A percentile compares a stretch with the other conserved stretches of the same genome.
These are phyloP conservation scores for Dipodomys spectabilis DNA, from an alignment of 2,113 vertebrate species.

Conservation along the genomic window DNA sequence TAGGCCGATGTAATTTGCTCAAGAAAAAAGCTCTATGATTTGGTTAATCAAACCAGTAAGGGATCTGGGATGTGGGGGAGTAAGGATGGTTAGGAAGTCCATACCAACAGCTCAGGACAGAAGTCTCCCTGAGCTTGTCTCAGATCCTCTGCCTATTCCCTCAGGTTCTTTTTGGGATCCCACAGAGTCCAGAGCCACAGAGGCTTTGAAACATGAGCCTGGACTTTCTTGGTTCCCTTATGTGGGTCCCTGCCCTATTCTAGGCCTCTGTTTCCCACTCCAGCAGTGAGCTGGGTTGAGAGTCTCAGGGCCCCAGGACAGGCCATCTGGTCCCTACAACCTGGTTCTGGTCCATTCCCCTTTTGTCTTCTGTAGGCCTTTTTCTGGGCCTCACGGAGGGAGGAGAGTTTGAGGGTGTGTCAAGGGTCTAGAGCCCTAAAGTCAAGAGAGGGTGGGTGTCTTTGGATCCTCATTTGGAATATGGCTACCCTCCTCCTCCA, in stretches of 20 bases:
- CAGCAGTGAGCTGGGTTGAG: not conserved
- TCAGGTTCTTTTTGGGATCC: not conserved
- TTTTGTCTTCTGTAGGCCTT: not conserved
- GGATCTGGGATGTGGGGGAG: slow-evolving; percentile 18
- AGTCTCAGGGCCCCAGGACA: not conserved
- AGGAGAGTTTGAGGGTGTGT: not conserved
- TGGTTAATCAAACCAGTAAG: slow-evolving; percentile 73
- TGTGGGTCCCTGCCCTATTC: not conserved
- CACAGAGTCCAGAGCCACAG: not conserved
- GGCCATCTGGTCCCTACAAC: not conserved
- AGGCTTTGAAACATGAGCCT: not conserved
- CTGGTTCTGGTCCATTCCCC: not conserved
- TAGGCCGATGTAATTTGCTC: slow-evolving; percentile 72
- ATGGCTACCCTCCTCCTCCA: not conserved
- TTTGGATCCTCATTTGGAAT: not conserved
- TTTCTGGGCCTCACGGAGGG: not conserved
- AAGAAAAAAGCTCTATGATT: slow-evolving; percentile 71
- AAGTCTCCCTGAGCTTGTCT: not conserved
- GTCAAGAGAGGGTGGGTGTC: not conserved
- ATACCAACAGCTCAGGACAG: not conserved
- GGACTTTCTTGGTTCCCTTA: not conserved
- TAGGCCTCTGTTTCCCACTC: not conserved
- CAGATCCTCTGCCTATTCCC: not conserved
- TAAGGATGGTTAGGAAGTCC: not conserved
- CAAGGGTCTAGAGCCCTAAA: not conserved